A percentile compares a stretch with the other conserved stretches of the same genome.
Conservation (phyloP, 2,113 vertebrate species). For the Cinclus mexicanus region DNA sequence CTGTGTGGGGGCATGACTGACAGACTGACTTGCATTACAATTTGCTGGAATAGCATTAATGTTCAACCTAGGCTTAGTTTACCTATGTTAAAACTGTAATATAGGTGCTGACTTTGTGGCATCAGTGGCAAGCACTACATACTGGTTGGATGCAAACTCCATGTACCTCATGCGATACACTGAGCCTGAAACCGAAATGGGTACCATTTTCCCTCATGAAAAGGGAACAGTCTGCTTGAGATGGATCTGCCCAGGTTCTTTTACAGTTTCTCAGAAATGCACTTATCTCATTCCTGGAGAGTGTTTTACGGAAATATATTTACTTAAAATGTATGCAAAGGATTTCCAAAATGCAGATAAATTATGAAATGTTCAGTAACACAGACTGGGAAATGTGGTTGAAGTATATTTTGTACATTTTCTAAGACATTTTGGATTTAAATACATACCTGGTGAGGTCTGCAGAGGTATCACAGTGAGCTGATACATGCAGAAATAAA, state of each 20-base stretch:
- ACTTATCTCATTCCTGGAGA: not conserved
- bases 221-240: not conserved
- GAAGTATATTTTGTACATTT: not conserved
- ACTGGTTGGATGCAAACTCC: not conserved
- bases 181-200: not conserved
- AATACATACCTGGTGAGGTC: not conserved
- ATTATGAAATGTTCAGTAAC: not conserved
- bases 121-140: not conserved
- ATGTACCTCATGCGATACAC: not conserved
- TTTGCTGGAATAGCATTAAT: not conserved
- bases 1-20: not conserved
- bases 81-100: not conserved
- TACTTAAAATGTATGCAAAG: not conserved
- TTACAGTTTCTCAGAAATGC: not conserved
- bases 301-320: not conserved
- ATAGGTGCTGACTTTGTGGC: not conserved
- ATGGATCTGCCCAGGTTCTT: not conserved
- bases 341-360: not conserved
- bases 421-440: not conserved
- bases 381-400: not conserved
- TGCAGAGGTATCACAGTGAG: not conserved
- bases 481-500: not conserved
- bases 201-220: not conserved
- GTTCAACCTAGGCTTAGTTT: not conserved
- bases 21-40: not conserved